Evolutionary conservation across 2,113 vertebrate genomes (phyloP).

Genomic region (Excalfactoria chinensis): DNA sequence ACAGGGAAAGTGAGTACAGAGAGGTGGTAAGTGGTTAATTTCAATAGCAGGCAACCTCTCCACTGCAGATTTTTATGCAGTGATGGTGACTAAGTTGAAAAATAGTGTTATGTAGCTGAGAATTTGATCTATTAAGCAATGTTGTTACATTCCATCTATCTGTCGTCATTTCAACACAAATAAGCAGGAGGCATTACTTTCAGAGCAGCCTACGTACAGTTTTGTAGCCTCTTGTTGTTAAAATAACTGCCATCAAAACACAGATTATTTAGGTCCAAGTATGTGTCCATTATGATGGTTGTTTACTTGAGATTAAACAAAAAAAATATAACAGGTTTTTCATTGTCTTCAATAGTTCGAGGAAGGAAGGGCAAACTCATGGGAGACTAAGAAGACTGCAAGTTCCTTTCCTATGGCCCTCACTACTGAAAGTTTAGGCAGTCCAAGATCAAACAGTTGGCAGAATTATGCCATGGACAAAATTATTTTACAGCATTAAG

Average conservation of each 20-base stretch:
- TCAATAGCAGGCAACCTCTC: too few relatives aligned
- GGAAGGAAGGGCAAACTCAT: neutral
- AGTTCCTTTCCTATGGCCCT: neutral
- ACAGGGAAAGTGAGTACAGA: too few relatives aligned
- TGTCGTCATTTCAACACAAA: too few relatives aligned
- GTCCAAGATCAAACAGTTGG: neutral
- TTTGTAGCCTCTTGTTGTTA: neutral
- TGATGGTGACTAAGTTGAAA: too few relatives aligned
- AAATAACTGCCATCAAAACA: neutral
- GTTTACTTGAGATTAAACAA: neutral
- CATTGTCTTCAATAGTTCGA: neutral
- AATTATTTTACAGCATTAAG: neutral
- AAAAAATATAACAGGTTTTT: neutral
- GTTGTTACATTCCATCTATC: too few relatives aligned
- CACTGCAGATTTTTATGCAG: too few relatives aligned
- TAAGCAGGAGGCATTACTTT: too few relatives aligned
- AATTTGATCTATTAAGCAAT: too few relatives aligned
- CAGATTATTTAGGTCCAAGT: neutral
- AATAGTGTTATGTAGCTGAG: too few relatives aligned
- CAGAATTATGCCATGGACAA: neutral
- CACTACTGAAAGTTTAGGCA: neutral
- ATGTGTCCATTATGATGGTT: neutral
- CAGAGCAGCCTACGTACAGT: too few relatives aligned
- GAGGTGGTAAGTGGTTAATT: too few relatives aligned
- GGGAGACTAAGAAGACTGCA: rapidly evolving